Evolutionary conservation across 1,140 invertebrate genomes (phyloP).

Genomic region (Apis laboriosa): DNA sequence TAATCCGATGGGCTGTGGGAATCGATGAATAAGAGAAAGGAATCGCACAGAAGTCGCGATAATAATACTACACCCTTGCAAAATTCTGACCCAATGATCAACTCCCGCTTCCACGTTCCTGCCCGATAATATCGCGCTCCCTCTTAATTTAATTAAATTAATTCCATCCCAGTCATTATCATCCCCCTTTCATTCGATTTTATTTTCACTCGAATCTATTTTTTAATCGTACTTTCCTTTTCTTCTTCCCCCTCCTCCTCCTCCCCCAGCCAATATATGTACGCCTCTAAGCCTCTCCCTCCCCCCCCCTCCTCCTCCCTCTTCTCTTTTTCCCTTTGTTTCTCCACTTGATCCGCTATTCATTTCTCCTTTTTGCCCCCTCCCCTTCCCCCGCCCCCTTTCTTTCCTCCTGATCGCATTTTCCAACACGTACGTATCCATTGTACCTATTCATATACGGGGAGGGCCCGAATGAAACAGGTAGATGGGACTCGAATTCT

Average conservation of each 20-base stretch:
- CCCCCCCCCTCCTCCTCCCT: background rate
- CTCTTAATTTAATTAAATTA: no score
- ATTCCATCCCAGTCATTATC: no score
- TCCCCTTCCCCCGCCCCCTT: background rate
- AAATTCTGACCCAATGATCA: no score
- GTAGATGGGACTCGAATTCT: conserved; percentile 19
- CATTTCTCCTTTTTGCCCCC: conserved; percentile 11
- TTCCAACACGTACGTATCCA: conserved; percentile 22
- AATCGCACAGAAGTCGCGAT: no score
- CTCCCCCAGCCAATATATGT: background rate
- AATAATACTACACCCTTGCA: no score
- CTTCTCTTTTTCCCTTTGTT: background rate
- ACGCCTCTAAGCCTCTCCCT: background rate
- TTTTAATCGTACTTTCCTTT: background rate
- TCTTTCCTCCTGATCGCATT: conserved; percentile 20
- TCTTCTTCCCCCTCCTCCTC: background rate
- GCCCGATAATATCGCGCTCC: no score
- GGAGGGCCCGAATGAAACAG: conserved; percentile 21
- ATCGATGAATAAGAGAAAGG: no score
- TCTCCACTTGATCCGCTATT: conserved; percentile 18
- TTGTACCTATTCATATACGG: conserved; percentile 40
- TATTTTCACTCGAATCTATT: background rate
- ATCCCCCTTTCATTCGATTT: no score
- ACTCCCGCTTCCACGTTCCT: no score
- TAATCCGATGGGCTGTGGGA: no score